These are phyloP conservation scores for Pterostichus madidus DNA, from an alignment of 2,888 invertebrate genomes.

Conservation along the genomic window DNA sequence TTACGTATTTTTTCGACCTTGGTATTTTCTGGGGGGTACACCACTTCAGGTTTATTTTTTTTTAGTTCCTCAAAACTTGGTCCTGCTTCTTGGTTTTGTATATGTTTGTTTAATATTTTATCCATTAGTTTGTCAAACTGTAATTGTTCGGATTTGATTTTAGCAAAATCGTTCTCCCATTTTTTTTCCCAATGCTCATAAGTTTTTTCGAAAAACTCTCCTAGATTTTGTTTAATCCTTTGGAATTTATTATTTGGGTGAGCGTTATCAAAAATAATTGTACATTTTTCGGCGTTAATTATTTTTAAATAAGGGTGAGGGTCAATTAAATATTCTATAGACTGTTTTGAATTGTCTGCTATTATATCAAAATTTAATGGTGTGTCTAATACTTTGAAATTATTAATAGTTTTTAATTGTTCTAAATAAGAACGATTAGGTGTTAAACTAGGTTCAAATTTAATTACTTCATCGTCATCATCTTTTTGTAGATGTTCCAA, in stretches of 20 bases:
- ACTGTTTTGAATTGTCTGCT: conserved; percentile 71
- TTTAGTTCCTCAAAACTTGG: too few relatives aligned
- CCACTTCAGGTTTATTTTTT: too few relatives aligned
- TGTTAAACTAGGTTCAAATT: conserved; percentile 70
- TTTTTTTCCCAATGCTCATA: conserved; percentile 23
- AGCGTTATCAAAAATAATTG: conserved; percentile 71
- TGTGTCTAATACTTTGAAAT: conserved; percentile 59
- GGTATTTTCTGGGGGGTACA: too few relatives aligned
- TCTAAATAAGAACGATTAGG: conserved; percentile 73
- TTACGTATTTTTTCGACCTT: not conserved
- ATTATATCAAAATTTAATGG: conserved; percentile 70
- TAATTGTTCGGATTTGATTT: conserved; percentile 46
- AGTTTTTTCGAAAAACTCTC: conserved; percentile 1
- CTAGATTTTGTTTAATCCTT: not conserved
- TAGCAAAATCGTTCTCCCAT: conserved; percentile 45
- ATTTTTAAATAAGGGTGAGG: conserved; percentile 71
- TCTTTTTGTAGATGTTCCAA: conserved; percentile 68
- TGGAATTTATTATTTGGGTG: conserved; percentile 71
- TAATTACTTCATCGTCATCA: conserved; percentile 68
- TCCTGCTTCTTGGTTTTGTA: too few relatives aligned
- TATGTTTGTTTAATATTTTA: conserved; percentile 53
- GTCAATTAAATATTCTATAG: conserved; percentile 72
- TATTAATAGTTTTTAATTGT: not conserved
- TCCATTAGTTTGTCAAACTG: conserved; percentile 42
- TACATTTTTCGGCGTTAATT: conserved; percentile 68